Evolutionary conservation across 2,113 vertebrate genomes (phyloP).

Genomic region (Pluvialis apricaria): DNA sequence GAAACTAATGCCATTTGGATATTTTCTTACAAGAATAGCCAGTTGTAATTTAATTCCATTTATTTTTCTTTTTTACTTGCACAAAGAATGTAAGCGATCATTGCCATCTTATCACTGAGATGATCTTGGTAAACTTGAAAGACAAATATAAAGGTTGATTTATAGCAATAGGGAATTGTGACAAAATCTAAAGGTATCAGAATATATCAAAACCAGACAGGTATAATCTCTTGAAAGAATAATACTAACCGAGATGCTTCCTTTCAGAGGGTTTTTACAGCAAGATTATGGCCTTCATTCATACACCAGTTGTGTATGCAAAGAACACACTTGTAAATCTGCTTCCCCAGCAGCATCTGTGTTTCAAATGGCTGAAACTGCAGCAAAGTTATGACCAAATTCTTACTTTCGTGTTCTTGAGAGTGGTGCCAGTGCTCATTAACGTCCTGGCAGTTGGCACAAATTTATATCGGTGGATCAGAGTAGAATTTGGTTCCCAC

Average conservation of each 20-base stretch:
- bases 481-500: neutral
- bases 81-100: slow-evolving; percentile 4
- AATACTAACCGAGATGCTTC: neutral
- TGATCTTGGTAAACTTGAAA: slow-evolving; percentile 40
- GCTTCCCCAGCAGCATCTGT: neutral
- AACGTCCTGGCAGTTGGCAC: neutral
- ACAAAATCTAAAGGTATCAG: neutral
- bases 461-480: neutral
- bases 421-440: neutral
- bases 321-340: neutral
- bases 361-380: neutral
- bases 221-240: neutral
- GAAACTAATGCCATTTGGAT: neutral
- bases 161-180: neutral
- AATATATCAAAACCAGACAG: neutral
- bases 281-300: slow-evolving; percentile 6
- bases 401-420: neutral
- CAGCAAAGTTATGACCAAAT: neutral
- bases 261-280: neutral
- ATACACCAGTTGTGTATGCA: neutral
- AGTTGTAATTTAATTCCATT: neutral
- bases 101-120: neutral
- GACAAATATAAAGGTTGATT: neutral
- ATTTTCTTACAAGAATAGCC: neutral
- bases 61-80: neutral